phyloP scores from a whole-genome alignment of 2,888 invertebrate genomes.

The Lasioglossum calceatum region DNA sequence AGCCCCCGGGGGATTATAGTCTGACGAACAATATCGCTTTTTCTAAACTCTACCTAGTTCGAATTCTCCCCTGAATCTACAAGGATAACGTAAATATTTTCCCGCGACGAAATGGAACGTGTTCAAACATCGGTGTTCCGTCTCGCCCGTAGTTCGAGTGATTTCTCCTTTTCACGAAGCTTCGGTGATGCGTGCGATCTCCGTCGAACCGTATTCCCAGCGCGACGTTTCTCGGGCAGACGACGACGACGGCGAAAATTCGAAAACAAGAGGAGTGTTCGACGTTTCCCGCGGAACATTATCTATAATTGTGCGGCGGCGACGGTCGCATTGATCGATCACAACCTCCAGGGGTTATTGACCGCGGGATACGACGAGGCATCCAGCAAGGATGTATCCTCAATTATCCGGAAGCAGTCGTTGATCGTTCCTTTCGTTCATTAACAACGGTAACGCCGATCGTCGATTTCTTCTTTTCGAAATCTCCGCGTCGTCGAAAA shows the following conservation, averaged over 20 bases:
- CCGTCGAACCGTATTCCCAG: neutral
- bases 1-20: too few relatives aligned
- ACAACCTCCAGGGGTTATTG: constrained; percentile 19
- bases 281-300: constrained; percentile 32
- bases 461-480: neutral
- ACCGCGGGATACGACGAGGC: neutral
- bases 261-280: constrained; percentile 12
- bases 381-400: constrained; percentile 9
- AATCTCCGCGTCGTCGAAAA: neutral
- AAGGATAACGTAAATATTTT: neutral
- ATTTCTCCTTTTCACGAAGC: neutral
- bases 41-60: neutral
- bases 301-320: constrained; percentile 49
- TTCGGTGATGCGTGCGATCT: neutral
- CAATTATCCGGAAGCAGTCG: neutral
- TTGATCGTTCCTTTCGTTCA: constrained; percentile 1
- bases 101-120: neutral
- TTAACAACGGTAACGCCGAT: neutral
- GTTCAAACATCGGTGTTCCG: neutral
- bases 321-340: constrained; percentile 57
- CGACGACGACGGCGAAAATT: neutral
- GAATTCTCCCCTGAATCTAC: neutral
- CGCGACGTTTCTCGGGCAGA: neutral
- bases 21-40: too few relatives aligned
- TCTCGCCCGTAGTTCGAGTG: neutral